Percentiles rank a stretch among this genome's conserved stretches.
These are phyloP conservation scores for Tetheella fluctuosa DNA, from an alignment of 2,888 invertebrate species.

Conservation along the genomic window DNA sequence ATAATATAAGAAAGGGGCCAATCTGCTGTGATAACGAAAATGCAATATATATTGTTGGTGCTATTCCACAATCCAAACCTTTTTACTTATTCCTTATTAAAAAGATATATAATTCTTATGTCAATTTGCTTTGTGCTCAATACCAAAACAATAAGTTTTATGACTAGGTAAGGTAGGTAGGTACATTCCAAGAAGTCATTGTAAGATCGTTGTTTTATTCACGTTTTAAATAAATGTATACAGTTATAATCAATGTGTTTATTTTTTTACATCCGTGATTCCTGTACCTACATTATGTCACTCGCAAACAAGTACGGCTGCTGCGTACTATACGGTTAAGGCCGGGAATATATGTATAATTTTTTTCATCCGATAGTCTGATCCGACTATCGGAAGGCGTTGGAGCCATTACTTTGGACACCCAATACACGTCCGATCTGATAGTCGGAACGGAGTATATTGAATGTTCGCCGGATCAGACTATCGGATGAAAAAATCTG, in stretches of 20 bases:
- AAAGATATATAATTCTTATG: conserved; percentile 3
- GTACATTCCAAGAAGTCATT: neutral
- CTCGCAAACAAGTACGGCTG: no score
- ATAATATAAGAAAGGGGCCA: conserved; percentile 21
- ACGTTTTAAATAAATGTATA: neutral
- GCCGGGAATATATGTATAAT: no score
- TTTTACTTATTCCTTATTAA: neutral
- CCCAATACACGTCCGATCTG: no score
- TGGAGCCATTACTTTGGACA: no score
- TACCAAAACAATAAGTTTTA: neutral
- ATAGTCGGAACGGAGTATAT: no score
- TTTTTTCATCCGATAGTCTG: no score
- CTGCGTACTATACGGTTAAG: no score
- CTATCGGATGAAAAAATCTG: no score
- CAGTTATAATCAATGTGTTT: neutral
- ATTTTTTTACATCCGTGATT: no score
- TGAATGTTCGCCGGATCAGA: no score
- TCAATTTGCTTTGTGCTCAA: conserved; percentile 6
- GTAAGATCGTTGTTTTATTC: neutral
- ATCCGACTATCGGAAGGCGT: no score
- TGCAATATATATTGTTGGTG: conserved; percentile 14
- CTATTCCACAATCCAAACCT: neutral
- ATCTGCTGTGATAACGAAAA: conserved; percentile 36
- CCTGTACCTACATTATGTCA: no score
- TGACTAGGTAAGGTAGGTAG: neutral